Conservation (phyloP, 2,797 vertebrate genomes). For the Coreius guichenoti region DNA sequence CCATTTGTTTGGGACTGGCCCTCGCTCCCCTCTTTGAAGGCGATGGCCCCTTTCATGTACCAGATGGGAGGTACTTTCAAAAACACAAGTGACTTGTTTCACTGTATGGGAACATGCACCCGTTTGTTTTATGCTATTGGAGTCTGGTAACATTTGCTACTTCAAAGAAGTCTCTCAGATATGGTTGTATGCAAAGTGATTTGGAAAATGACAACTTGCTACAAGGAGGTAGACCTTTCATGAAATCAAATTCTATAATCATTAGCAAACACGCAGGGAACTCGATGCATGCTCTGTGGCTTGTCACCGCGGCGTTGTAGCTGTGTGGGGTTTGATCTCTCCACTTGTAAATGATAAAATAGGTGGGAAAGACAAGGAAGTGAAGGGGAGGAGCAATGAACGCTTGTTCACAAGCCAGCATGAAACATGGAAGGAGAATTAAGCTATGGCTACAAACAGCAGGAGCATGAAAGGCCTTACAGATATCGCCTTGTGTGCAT, state of each 20-base stretch:
- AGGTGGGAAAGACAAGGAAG: constrained; percentile 55
- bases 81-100: constrained; percentile 64
- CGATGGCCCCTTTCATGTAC: constrained; percentile 74
- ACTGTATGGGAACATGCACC: constrained; percentile 29
- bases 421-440: constrained; percentile 54
- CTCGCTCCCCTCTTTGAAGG: constrained; percentile 69
- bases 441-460: constrained; percentile 44
- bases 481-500: constrained; percentile 26
- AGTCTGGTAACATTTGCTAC: constrained; percentile 44
- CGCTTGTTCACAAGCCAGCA: constrained; percentile 52
- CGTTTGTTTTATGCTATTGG: constrained; percentile 25
- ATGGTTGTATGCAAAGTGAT: constrained; percentile 16
- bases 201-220: constrained; percentile 25
- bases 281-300: background rate
- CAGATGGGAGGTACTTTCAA: constrained; percentile 77
- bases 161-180: constrained; percentile 40
- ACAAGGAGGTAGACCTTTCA: background rate
- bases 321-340: constrained; percentile 53
- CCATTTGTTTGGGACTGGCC: constrained; percentile 74
- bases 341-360: constrained; percentile 53
- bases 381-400: constrained; percentile 51
- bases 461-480: constrained; percentile 14
- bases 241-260: constrained; percentile 32
- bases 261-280: constrained; percentile 15
- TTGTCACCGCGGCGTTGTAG: constrained; percentile 30